Conservation (phyloP, 2,888 invertebrate species). For the Acanthopleura granulata region DNA sequence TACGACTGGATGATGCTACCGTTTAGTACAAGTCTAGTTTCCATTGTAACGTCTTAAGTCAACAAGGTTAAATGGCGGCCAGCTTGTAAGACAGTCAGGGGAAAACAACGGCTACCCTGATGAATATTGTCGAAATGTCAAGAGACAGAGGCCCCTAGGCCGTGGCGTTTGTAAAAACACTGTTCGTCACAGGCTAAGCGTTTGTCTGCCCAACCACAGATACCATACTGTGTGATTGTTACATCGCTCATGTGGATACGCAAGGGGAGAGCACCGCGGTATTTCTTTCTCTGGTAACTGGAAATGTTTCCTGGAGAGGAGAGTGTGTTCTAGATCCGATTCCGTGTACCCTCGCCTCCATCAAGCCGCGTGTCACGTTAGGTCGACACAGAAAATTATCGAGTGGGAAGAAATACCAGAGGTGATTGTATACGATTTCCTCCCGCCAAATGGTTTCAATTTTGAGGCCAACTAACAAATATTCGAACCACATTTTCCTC, state of each 20-base stretch:
- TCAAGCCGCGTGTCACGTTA: background rate
- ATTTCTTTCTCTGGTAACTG: too few species aligned
- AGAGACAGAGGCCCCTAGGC: background rate
- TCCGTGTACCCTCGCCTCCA: too few species aligned
- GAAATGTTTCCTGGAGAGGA: too few species aligned
- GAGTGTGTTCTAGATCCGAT: too few species aligned
- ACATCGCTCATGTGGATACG: too few species aligned
- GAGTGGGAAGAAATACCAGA: background rate
- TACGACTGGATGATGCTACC: background rate
- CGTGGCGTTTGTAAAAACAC: background rate
- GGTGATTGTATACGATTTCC: background rate
- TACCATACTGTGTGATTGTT: too few species aligned
- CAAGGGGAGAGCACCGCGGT: too few species aligned
- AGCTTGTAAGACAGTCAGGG: background rate
- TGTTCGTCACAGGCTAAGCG: background rate
- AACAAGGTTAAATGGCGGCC: background rate
- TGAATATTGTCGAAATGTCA: background rate
- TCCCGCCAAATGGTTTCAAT: background rate
- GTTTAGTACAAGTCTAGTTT: background rate
- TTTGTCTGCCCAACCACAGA: too few species aligned
- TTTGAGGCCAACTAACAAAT: constrained; percentile 1
- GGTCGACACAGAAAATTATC: constrained; percentile 1
- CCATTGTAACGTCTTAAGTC: background rate
- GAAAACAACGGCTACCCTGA: constrained; percentile 1
- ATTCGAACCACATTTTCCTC: constrained; percentile 6